Evolutionary conservation across 2,888 invertebrate species (phyloP).

Genomic region (Chouioia cunea): DNA sequence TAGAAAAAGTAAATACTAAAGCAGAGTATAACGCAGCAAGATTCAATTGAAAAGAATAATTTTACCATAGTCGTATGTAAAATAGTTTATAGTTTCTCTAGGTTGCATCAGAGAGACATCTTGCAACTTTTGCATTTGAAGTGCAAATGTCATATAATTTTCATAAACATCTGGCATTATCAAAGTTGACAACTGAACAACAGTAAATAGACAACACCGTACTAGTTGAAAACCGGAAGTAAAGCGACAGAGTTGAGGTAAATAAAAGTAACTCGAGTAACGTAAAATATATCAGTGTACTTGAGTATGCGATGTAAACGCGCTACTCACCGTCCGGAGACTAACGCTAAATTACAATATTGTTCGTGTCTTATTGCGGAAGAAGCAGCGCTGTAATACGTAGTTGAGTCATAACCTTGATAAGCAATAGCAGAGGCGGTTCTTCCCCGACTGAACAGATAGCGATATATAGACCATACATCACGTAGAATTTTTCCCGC

Average conservation of each 20-base stretch:
- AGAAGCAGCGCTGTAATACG: not conserved
- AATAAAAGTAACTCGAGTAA: too few relatives aligned
- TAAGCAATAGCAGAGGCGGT: slow-evolving; percentile 44
- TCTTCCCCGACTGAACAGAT: slow-evolving; percentile 51
- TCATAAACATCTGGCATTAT: slow-evolving; percentile 56
- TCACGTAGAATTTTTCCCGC: not conserved
- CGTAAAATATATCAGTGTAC: too few relatives aligned
- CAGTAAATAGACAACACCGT: too few relatives aligned
- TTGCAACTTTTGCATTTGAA: slow-evolving; percentile 23
- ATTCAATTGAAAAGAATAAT: not conserved
- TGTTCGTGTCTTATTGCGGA: not conserved
- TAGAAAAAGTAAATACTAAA: too few relatives aligned
- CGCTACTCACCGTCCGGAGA: slow-evolving; percentile 22
- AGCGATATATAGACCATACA: not conserved
- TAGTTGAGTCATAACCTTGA: slow-evolving; percentile 52
- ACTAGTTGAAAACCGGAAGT: too few relatives aligned
- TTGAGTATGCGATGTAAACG: not conserved
- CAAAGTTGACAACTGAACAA: not conserved
- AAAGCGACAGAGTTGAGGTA: too few relatives aligned
- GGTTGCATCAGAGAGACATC: slow-evolving; percentile 15
- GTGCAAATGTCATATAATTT: slow-evolving; percentile 42
- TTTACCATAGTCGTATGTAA: slow-evolving; percentile 53
- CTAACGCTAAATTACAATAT: slow-evolving; percentile 12
- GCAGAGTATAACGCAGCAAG: not conserved
- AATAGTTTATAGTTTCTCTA: slow-evolving; percentile 21